Percentiles rank a stretch among this genome's conserved stretches.
Evolutionary conservation across 1,140 invertebrate species (phyloP).

Genomic region (Subanguina moxae): DNA sequence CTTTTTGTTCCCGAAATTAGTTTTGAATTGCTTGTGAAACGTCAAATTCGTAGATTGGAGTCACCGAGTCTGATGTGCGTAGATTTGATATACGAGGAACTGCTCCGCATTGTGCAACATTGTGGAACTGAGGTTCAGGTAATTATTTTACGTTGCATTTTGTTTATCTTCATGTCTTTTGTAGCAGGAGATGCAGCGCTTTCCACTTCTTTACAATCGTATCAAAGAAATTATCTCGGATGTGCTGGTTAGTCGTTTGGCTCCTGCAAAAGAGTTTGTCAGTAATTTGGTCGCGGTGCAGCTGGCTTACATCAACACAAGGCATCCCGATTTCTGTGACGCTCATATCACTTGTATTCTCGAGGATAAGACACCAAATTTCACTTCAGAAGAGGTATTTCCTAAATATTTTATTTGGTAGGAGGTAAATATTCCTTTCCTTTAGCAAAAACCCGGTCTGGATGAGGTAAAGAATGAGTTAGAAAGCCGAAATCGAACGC

Average conservation of each 20-base stretch:
- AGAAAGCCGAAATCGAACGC: too few relatives aligned
- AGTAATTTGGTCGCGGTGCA: constrained; percentile 18
- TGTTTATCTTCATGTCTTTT: constrained; percentile 61
- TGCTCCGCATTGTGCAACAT: constrained; percentile 96
- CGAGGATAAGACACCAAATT: too few relatives aligned
- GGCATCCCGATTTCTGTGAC: neutral
- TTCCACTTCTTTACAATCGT: constrained; percentile 90
- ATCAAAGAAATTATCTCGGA: constrained; percentile 97
- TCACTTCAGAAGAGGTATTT: too few relatives aligned
- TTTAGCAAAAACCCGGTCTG: too few relatives aligned
- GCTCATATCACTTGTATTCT: too few relatives aligned
- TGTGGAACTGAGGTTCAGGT: constrained; percentile 73
- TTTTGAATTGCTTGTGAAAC: constrained; percentile 84
- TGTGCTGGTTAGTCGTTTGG: constrained; percentile 77
- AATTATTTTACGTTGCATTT: neutral
- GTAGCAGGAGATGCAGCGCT: constrained; percentile 95
- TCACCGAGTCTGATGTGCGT: constrained; percentile 93
- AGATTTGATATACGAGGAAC: constrained; percentile 95
- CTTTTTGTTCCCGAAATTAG: constrained; percentile 89
- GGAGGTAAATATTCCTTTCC: too few relatives aligned
- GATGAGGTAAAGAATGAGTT: too few relatives aligned
- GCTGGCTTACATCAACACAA: neutral
- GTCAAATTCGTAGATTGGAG: constrained; percentile 89
- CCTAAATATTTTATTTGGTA: too few relatives aligned
- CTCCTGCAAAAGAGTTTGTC: constrained; percentile 76